A percentile compares a stretch with the other conserved stretches of the same genome.
These are phyloP conservation scores for Ctenochaetus hawaiiensis DNA, from an alignment of 2,797 vertebrate genomes.

Conservation along the genomic window DNA sequence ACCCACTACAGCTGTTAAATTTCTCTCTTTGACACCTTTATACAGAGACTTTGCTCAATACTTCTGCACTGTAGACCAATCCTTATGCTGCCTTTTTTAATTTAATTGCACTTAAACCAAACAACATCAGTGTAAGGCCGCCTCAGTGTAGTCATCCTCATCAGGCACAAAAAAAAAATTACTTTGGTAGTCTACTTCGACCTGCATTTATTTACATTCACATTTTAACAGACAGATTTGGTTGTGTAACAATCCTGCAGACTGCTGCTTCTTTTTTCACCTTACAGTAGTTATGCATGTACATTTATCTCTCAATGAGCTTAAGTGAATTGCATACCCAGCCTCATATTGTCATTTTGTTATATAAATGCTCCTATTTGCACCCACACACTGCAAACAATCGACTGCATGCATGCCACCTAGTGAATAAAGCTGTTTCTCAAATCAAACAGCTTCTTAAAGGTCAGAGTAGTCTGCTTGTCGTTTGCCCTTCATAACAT, in stretches of 20 bases:
- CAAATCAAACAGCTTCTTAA: background rate
- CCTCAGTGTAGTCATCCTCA: no score
- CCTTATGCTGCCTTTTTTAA: no score
- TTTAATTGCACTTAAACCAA: no score
- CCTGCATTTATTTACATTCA: background rate
- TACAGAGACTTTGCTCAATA: no score
- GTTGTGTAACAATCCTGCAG: no score
- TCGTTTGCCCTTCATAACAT: background rate
- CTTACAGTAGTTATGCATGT: background rate
- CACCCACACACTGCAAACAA: background rate
- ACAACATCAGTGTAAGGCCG: no score
- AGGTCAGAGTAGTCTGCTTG: constrained; percentile 10
- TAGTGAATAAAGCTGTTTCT: background rate
- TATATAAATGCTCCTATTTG: background rate
- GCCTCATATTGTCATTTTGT: background rate
- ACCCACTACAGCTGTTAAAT: no score
- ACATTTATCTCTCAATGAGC: background rate
- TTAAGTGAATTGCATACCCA: background rate
- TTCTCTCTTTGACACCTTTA: no score
- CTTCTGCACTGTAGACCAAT: no score
- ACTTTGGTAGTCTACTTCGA: no score
- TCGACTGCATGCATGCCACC: background rate
- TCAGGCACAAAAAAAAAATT: no score
- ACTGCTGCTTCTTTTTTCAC: background rate
- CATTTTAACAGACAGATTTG: background rate